Evolutionary conservation across 2,888 invertebrate species (phyloP).

Genomic region (Agonum fuliginosum): DNA sequence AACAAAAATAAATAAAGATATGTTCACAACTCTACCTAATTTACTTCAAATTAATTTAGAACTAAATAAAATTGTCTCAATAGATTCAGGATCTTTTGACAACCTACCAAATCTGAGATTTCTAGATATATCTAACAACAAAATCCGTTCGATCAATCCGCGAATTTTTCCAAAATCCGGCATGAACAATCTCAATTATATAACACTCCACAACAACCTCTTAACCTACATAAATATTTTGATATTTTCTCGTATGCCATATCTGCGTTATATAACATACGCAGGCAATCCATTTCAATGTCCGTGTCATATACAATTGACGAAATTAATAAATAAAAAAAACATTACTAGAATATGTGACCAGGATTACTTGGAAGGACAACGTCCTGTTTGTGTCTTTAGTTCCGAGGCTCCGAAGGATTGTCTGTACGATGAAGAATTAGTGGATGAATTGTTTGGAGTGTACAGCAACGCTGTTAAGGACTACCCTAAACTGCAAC

Average conservation of each 20-base stretch:
- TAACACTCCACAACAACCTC: conserved; percentile 3
- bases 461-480: not conserved
- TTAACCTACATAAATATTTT: conserved; percentile 5
- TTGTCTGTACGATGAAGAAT: not conserved
- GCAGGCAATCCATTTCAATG: conserved; percentile 30
- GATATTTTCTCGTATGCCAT: not conserved
- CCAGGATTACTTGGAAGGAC: not conserved
- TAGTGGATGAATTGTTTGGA: not conserved
- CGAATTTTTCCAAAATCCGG: not conserved
- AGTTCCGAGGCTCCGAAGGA: not conserved
- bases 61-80: not conserved
- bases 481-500: not conserved
- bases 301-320: not conserved
- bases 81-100: not conserved
- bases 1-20: not conserved
- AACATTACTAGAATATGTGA: conserved; percentile 19
- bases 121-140: conserved; percentile 11
- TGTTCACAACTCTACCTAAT: not conserved
- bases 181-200: not conserved
- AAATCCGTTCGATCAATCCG: not conserved
- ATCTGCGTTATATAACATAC: not conserved
- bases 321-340: not conserved
- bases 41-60: conserved; percentile 3
- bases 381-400: conserved; percentile 15
- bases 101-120: not conserved